A percentile compares a stretch with the other conserved stretches of the same genome.
phyloP scores from a whole-genome alignment of 2,888 invertebrate genomes.

The Myopa testacea region DNA sequence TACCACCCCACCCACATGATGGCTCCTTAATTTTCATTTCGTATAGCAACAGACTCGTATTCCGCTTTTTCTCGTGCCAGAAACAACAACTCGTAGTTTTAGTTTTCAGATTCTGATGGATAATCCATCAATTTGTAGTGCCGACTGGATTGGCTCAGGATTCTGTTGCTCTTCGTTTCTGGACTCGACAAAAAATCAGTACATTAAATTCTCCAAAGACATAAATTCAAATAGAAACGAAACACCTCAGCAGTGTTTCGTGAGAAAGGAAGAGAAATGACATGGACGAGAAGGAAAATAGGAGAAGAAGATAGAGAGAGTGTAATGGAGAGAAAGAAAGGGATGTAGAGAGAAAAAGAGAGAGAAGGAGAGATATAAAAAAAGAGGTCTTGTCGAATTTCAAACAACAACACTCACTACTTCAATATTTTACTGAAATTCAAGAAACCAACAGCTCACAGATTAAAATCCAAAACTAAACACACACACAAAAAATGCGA shows the following conservation, averaged over 20 bases:
- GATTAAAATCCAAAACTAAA: background rate
- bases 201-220: conserved; percentile 7
- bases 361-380: no score
- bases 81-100: conserved; percentile 1
- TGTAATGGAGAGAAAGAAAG: no score
- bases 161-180: background rate
- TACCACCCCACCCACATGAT: no score
- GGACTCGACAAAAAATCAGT: background rate
- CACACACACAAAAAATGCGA: background rate
- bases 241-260: background rate
- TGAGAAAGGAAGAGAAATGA: no score
- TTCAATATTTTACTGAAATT: conserved; percentile 32
- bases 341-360: no score
- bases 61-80: background rate
- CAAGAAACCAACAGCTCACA: background rate
- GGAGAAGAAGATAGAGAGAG: no score
- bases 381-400: conserved; percentile 48
- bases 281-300: no score
- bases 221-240: conserved; percentile 25
- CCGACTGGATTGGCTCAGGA: background rate
- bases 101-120: conserved; percentile 30
- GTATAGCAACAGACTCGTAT: no score
- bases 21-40: no score
- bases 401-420: conserved; percentile 45
- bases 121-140: conserved; percentile 52